These are phyloP conservation scores for Scaptomyza reducta DNA, from an alignment of 2,888 invertebrate species.

Conservation along the genomic window DNA sequence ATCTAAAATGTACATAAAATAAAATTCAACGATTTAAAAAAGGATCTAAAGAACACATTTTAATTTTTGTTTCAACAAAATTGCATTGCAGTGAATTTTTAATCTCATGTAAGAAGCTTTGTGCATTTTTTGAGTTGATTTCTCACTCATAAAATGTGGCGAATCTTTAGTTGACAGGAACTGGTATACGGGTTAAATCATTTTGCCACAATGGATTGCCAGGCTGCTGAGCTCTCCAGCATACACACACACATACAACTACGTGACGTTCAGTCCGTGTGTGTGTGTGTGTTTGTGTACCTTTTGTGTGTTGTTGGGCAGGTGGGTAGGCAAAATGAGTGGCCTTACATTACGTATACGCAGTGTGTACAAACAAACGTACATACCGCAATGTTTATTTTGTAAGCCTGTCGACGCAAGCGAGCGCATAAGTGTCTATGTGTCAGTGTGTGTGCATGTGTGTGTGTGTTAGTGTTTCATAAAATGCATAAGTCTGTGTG, in stretches of 20 bases:
- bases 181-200: constrained; percentile 60
- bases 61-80: not conserved
- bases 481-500: no score
- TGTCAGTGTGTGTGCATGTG: constrained; percentile 23
- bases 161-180: constrained; percentile 13
- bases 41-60: no score
- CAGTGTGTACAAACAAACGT: constrained; percentile 75
- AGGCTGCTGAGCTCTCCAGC: constrained; percentile 51
- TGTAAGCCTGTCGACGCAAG: constrained; percentile 71
- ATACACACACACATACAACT: constrained; percentile 42
- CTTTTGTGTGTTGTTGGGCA: constrained; percentile 46
- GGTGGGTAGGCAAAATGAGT: constrained; percentile 63
- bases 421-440: constrained; percentile 71
- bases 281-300: constrained; percentile 20
- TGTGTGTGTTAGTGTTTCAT: constrained; percentile 28
- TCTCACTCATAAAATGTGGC: not conserved
- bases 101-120: not conserved
- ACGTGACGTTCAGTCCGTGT: constrained; percentile 32
- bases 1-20: no score
- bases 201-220: constrained; percentile 52
- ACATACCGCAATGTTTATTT: constrained; percentile 77
- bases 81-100: not conserved
- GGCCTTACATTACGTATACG: constrained; percentile 73
- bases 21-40: no score
- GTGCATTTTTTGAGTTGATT: not conserved